These are phyloP conservation scores for Silurus glanis DNA, from an alignment of 2,113 vertebrate species.

Conservation along the genomic window DNA sequence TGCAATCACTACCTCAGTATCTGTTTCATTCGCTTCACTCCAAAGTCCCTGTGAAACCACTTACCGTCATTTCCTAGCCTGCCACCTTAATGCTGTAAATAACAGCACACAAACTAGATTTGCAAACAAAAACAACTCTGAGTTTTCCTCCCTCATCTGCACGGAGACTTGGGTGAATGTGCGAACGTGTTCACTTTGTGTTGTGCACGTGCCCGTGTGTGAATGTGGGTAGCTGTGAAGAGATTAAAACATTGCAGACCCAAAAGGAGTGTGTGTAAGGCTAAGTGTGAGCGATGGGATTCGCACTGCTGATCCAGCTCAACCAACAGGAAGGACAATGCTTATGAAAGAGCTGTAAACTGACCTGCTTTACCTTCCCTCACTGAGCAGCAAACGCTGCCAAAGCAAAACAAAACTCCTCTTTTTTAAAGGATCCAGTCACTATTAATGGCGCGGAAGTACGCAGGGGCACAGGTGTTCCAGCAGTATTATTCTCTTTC, in stretches of 20 bases:
- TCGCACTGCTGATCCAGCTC: slow-evolving; percentile 51
- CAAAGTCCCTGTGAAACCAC: slow-evolving; percentile 54
- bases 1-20: slow-evolving; percentile 39
- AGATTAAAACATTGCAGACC: slow-evolving; percentile 37
- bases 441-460: slow-evolving; percentile 5
- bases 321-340: slow-evolving; percentile 45
- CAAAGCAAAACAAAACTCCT: slow-evolving; percentile 43
- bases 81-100: slow-evolving; percentile 50
- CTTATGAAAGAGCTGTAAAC: slow-evolving; percentile 46
- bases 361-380: slow-evolving; percentile 47
- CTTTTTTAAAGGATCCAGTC: slow-evolving; percentile 9
- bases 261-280: slow-evolving; percentile 12
- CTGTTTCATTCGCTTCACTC: slow-evolving; percentile 49
- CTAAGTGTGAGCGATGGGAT: slow-evolving; percentile 29
- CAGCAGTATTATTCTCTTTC: slow-evolving; percentile 17
- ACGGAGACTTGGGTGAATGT: slow-evolving; percentile 32
- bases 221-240: background rate
- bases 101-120: slow-evolving; percentile 41
- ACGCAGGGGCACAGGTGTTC: slow-evolving; percentile 31
- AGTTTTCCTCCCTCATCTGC: slow-evolving; percentile 1
- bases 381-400: background rate
- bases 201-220: background rate
- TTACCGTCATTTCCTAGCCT: slow-evolving; percentile 52
- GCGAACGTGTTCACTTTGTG: slow-evolving; percentile 28
- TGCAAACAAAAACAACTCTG: slow-evolving; percentile 46